Evolutionary conservation across 1,140 invertebrate genomes (phyloP), one percentile per base, ranked within the genome.

Genomic region (Uloborus diversus): DNA sequence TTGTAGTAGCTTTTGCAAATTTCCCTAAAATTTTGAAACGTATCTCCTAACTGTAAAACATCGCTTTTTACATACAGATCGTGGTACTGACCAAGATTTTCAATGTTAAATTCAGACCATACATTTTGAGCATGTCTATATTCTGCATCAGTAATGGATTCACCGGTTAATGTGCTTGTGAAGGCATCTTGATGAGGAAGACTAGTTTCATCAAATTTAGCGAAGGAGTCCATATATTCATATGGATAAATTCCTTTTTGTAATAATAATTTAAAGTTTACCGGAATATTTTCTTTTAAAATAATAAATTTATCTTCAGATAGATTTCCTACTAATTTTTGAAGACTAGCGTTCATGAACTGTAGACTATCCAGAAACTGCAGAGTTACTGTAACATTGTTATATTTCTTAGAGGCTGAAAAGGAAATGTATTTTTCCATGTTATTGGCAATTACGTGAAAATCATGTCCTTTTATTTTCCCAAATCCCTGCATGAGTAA

Each of bases 341-440:
- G 20, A 25, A 69, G 47, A 4, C 23, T 51, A 2, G 65, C 30
- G 23, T 17, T 30, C 4, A 51, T 11, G 27, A 69, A 69, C 17
- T 27, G 3, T 2, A 30, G 25, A 17, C 23, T 51, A 30, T 69
- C 47, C 14, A 51, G 49, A 53, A 69, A 69, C 4, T 51, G 9
- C 9, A 49, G 42, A 4, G n/a, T n/a, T 14, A 37, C 62, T 23
- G 4, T 35, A 37, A 37, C 17, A 4, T 65, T 42, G 2, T 42
- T 35, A 42, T 37, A 14, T 65, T 42, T 35, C 28, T 53, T 49
- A 1, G 23, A 27, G 7, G 32, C 9, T 1, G 4, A 30, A 25
- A 69, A 69, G 17, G 65, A 2, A 13, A 69, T 53, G 33, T 69
- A 51, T 30, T 69, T 69, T 25, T 53, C 42, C 28, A 23, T 35